Evolutionary conservation across 2,797 vertebrate species (phyloP).

Genomic region (Sphenodon punctatus): DNA sequence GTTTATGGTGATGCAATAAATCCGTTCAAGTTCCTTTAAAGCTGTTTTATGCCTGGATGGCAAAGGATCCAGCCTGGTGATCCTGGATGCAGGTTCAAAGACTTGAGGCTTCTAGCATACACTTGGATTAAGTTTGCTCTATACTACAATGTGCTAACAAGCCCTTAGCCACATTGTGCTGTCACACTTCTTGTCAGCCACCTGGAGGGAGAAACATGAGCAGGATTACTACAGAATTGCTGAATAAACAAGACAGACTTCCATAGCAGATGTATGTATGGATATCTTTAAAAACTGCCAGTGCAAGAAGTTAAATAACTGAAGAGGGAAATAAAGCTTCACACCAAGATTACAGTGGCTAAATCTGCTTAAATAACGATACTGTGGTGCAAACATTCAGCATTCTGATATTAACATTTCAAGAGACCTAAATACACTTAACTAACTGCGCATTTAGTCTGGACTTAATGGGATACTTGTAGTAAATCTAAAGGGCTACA

Average conservation of each 20-base stretch:
- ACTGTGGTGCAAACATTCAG: neutral
- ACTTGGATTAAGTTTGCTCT: too few species aligned
- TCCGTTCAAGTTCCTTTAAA: too few species aligned
- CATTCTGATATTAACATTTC: neutral
- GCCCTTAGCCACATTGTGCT: neutral
- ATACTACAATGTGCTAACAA: neutral
- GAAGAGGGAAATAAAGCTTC: neutral
- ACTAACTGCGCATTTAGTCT: neutral
- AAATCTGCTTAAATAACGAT: neutral
- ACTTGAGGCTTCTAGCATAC: neutral
- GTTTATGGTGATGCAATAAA: too few species aligned
- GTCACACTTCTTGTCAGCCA: neutral
- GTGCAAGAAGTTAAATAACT: neutral
- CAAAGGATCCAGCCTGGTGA: neutral
- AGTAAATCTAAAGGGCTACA: neutral
- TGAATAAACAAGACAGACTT: neutral
- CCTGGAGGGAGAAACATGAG: too few species aligned
- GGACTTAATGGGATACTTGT: neutral
- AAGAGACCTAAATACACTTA: neutral
- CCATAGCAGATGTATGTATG: neutral
- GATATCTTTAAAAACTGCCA: neutral
- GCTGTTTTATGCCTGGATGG: too few species aligned
- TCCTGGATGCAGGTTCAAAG: too few species aligned
- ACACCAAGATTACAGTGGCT: neutral
- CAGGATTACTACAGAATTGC: neutral